A percentile compares a stretch with the other conserved stretches of the same genome.
Conservation (phyloP, 1,140 invertebrate species). For the Matsumurasca onukii region DNA sequence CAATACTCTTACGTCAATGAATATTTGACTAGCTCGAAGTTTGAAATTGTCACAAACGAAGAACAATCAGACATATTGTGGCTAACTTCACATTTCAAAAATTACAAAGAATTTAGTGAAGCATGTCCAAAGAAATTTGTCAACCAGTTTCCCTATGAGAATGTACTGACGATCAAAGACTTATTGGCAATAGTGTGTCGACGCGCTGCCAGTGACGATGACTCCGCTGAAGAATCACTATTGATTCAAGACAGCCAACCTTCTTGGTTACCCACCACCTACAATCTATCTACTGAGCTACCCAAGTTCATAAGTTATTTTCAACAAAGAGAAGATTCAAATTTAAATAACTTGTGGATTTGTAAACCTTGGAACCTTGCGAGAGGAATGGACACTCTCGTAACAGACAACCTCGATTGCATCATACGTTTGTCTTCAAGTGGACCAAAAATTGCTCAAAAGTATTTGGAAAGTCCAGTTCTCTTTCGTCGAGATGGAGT, state of each 20-base stretch:
- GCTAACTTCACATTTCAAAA: slow-evolving; percentile 75
- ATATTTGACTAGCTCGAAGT: slow-evolving; percentile 68
- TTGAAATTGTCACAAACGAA: slow-evolving; percentile 69
- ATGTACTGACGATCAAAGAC: slow-evolving; percentile 87
- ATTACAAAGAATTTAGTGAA: slow-evolving; percentile 65
- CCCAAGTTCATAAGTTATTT: slow-evolving; percentile 80
- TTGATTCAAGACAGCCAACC: slow-evolving; percentile 61
- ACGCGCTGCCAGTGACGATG: slow-evolving; percentile 44
- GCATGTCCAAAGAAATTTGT: slow-evolving; percentile 66
- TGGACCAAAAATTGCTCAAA: slow-evolving; percentile 86
- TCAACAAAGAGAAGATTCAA: slow-evolving; percentile 64
- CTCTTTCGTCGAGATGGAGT: slow-evolving; percentile 75
- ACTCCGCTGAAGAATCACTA: slow-evolving; percentile 47
- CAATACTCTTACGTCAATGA: slow-evolving; percentile 71
- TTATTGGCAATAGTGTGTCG: slow-evolving; percentile 72
- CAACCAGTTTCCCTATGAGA: slow-evolving; percentile 93
- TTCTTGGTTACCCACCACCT: slow-evolving; percentile 85
- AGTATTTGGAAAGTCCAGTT: slow-evolving; percentile 84
- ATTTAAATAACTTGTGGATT: slow-evolving; percentile 88
- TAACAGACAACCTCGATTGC: slow-evolving; percentile 76
- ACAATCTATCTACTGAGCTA: slow-evolving; percentile 82
- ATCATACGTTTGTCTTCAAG: slow-evolving; percentile 73
- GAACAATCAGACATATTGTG: slow-evolving; percentile 85
- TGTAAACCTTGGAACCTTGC: slow-evolving; percentile 93
- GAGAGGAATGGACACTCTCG: slow-evolving; percentile 80